Conservation (phyloP, 2,888 invertebrate genomes). For the Pecten maximus region DNA sequence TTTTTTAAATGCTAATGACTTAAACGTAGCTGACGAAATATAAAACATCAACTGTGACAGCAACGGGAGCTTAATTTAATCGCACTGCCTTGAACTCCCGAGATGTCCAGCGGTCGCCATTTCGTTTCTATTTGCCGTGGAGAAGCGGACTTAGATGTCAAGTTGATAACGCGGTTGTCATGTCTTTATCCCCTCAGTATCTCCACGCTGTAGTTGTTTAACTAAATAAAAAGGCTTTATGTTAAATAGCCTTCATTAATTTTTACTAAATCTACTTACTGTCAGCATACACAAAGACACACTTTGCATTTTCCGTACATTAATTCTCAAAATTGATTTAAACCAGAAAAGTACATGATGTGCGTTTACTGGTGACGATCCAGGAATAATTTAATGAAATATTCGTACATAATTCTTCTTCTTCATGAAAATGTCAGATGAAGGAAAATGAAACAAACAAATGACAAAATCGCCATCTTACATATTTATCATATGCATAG, state of each 20-base stretch:
- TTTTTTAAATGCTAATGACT: not conserved
- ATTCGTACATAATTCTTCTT: not conserved
- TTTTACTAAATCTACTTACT: slow-evolving; percentile 8
- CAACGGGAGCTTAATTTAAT: not conserved
- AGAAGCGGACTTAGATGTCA: not conserved
- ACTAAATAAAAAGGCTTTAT: slow-evolving; percentile 9
- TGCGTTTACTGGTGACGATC: not conserved
- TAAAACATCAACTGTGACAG: not conserved
- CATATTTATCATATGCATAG: not conserved
- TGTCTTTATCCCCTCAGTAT: not conserved
- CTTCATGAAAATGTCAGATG: slow-evolving; percentile 15
- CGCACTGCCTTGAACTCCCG: not conserved
- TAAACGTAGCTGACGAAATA: not conserved
- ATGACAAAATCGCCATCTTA: not conserved
- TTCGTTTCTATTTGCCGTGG: not conserved
- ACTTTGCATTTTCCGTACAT: slow-evolving; percentile 22
- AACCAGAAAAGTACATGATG: slow-evolving; percentile 23
- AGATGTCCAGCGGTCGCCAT: not conserved
- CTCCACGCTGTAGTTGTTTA: slow-evolving; percentile 11
- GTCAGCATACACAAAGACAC: slow-evolving; percentile 26
- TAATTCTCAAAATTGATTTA: slow-evolving; percentile 35
- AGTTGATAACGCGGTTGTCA: not conserved
- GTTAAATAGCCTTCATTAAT: slow-evolving; percentile 24
- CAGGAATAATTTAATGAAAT: not conserved
- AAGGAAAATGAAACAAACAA: slow-evolving; percentile 35